Evolutionary conservation across 2,113 vertebrate genomes (phyloP).

Genomic region (Tiliqua scincoides): DNA sequence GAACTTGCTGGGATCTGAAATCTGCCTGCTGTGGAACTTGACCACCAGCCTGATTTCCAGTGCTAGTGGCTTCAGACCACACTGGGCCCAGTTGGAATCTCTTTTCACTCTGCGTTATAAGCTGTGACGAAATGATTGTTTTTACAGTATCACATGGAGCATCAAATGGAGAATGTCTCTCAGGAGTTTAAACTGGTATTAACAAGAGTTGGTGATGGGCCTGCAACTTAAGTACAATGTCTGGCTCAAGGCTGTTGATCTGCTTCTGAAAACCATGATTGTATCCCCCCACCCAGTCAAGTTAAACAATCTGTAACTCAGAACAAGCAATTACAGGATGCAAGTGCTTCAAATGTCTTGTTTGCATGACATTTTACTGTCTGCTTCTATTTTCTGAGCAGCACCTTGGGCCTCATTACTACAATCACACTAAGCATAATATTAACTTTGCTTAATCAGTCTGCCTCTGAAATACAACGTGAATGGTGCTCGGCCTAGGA

Average conservation of each 20-base stretch:
- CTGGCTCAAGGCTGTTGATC: neutral
- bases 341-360: neutral
- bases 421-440: neutral
- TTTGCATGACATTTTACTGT: conserved; percentile 1
- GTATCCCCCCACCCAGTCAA: neutral
- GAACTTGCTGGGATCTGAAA: too few species aligned
- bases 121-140: neutral
- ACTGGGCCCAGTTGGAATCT: neutral
- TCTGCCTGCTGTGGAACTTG: too few species aligned
- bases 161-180: neutral
- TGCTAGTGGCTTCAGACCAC: too few species aligned
- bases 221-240: neutral
- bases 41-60: too few species aligned
- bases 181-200: neutral
- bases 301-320: neutral
- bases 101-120: neutral
- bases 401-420: conserved; percentile 14
- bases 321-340: neutral
- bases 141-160: neutral
- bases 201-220: neutral
- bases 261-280: neutral
- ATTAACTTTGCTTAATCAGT: conserved; percentile 21
- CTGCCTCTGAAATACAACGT: neutral
- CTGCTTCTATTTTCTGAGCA: conserved; percentile 2
- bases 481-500: neutral